Conservation (phyloP, 2,113 vertebrate genomes). For the Nicator chloris region DNA sequence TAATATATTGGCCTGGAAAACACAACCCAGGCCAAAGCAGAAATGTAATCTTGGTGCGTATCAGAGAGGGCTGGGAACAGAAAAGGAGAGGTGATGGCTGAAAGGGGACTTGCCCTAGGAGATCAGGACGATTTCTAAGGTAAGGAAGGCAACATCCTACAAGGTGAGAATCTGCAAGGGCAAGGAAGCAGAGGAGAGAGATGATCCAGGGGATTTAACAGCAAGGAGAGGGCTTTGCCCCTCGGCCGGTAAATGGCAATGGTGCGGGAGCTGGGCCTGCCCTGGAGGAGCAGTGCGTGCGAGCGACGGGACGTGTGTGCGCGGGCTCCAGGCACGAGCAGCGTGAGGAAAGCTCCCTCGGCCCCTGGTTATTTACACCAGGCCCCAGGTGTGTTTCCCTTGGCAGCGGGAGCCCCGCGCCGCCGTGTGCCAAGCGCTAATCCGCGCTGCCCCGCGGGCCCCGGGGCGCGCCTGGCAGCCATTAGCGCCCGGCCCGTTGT, state of each 20-base stretch:
- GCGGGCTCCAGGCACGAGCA: neutral
- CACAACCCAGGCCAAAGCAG: constrained; percentile 31
- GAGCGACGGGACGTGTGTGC: rapidly evolving
- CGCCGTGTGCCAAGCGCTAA: constrained; percentile 38
- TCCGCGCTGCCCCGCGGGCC: constrained; percentile 45
- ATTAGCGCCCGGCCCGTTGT: constrained; percentile 61
- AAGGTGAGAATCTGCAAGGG: neutral
- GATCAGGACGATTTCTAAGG: neutral
- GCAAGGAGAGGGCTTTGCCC: neutral
- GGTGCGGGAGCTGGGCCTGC: neutral
- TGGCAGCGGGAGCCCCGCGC: constrained; percentile 42
- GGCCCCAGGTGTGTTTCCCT: constrained; percentile 54
- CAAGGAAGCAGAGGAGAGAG: neutral
- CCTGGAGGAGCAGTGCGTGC: neutral
- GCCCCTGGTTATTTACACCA: constrained; percentile 34
- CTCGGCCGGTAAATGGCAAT: neutral
- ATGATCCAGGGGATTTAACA: neutral
- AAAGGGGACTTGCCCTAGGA: neutral
- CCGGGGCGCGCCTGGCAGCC: constrained; percentile 69
- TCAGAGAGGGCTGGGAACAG: neutral
- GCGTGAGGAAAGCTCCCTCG: neutral
- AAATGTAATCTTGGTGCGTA: neutral
- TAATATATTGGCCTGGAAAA: constrained; percentile 49
- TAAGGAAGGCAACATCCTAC: neutral
- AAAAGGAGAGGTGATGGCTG: neutral